Evolutionary conservation across 1,140 invertebrate species (phyloP).

Genomic region (Trichonephila clavipes): DNA sequence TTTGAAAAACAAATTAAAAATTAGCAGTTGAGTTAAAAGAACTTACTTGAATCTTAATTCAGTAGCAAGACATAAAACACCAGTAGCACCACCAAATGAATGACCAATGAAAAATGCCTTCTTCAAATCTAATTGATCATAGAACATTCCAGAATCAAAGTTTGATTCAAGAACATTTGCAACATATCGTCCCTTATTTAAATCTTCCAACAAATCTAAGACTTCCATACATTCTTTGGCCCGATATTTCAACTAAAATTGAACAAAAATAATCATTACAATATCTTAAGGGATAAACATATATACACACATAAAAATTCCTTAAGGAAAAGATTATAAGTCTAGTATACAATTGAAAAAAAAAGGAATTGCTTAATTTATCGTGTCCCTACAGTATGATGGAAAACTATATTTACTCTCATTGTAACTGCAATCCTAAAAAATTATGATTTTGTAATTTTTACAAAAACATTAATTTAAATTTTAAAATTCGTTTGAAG

Average conservation of each 20-base stretch:
- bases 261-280: neutral
- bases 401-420: too few species aligned
- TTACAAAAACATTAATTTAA: too few species aligned
- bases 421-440: too few species aligned
- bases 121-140: constrained; percentile 83
- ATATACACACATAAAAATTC: too few species aligned
- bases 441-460: too few species aligned
- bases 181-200: constrained; percentile 83
- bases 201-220: constrained; percentile 83
- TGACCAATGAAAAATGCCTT: constrained; percentile 84
- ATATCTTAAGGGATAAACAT: neutral
- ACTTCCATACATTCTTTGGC: constrained; percentile 83
- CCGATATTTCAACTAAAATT: constrained; percentile 80
- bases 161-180: constrained; percentile 83
- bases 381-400: too few species aligned
- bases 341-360: too few species aligned
- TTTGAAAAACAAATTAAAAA: too few species aligned
- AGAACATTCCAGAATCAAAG: constrained; percentile 81
- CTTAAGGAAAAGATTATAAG: too few species aligned
- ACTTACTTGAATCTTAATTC: constrained; percentile 82
- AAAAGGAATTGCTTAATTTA: too few species aligned
- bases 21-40: too few species aligned
- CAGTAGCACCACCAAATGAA: constrained; percentile 87
- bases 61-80: constrained; percentile 82
- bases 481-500: too few species aligned